Evolutionary conservation across 2,113 vertebrate species (phyloP), one percentile per base, ranked within the genome.

Genomic region (Plecturocebus donacophilus): DNA sequence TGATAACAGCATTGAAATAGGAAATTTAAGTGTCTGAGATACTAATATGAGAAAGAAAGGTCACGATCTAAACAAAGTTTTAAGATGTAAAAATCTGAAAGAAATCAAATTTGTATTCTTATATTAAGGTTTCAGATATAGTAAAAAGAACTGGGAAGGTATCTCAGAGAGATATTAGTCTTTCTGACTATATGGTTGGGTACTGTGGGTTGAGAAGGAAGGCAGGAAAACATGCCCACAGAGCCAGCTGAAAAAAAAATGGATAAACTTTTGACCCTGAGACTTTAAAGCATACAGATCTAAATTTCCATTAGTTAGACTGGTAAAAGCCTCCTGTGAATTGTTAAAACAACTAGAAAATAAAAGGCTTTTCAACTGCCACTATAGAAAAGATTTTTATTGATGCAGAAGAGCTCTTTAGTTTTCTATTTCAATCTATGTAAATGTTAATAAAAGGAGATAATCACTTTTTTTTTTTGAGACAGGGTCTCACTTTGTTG

Each of bases 1-100:
- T 89, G 82, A 45, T 64, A 64, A 73, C 11, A 38, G 40, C 45
- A 32, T 5, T 76, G n/a, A 93, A 81, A 75, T 4, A 56, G 30
- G 30, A 40, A 88, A 17, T 9, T 1, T 56, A 88, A 86, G 30
- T 76, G 66, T 54, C 89, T 3, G 16, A 49, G 64, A 64, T 3
- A n/a, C 1, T 76, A 95, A 76, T 8, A 79, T 40, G 68, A 87
- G 25, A 54, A 75, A 45, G 35, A 87, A 89, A 52, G n/a, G 42
- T 95, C 68, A 89, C 4, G 27, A 89, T 89, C 52, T 88, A 94
- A 83, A 86, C 38, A 35, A 89, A 90, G 70, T 84, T 94, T 91
- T 73, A 56, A 79, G 8, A 71, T 75, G 47, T 68, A 94, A 20
- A 85, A 49, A 85, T 32, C 58, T 80, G 21, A 71, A 83, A 79